These are phyloP conservation scores for Morelia viridis DNA, from an alignment of 2,797 vertebrate genomes.

Conservation along the genomic window DNA sequence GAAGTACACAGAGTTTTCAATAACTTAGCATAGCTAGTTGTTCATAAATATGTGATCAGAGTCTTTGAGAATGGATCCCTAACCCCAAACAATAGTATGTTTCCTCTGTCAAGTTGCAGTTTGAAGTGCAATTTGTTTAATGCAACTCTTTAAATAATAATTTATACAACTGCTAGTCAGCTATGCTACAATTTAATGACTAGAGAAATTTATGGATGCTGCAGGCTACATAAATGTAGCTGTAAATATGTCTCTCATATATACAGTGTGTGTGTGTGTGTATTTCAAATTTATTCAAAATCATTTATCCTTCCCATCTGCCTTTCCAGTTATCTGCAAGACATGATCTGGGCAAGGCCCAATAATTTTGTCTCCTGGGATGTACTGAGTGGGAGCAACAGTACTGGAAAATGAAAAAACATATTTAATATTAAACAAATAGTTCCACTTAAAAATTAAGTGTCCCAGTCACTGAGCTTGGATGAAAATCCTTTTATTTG, in stretches of 20 bases:
- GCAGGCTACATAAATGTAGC: slow-evolving; percentile 60
- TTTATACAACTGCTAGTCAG: slow-evolving; percentile 68
- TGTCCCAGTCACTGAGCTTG: slow-evolving; percentile 49
- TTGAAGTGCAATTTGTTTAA: slow-evolving; percentile 66
- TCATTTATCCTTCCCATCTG: slow-evolving; percentile 38
- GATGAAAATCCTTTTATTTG: slow-evolving; percentile 49
- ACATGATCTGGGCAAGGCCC: slow-evolving; percentile 27
- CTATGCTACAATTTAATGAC: slow-evolving; percentile 65
- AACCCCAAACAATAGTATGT: slow-evolving; percentile 45
- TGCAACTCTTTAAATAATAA: slow-evolving; percentile 67
- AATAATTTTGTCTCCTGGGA: not conserved
- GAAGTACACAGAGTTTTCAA: not conserved
- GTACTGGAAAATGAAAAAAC: slow-evolving; percentile 46
- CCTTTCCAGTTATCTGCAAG: slow-evolving; percentile 39
- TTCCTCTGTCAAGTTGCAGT: slow-evolving; percentile 59
- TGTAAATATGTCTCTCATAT: slow-evolving; percentile 65
- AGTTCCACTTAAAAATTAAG: slow-evolving; percentile 69
- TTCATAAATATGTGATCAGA: not conserved
- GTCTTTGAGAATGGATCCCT: not conserved
- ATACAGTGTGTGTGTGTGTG: too few species aligned
- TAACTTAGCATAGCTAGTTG: not conserved
- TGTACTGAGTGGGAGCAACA: slow-evolving; percentile 21
- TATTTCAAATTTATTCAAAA: slow-evolving; percentile 41
- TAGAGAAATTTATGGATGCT: slow-evolving; percentile 70
- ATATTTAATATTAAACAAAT: slow-evolving; percentile 64